phyloP scores from a whole-genome alignment of 2,113 vertebrate genomes.

The Marmota flaviventris region DNA sequence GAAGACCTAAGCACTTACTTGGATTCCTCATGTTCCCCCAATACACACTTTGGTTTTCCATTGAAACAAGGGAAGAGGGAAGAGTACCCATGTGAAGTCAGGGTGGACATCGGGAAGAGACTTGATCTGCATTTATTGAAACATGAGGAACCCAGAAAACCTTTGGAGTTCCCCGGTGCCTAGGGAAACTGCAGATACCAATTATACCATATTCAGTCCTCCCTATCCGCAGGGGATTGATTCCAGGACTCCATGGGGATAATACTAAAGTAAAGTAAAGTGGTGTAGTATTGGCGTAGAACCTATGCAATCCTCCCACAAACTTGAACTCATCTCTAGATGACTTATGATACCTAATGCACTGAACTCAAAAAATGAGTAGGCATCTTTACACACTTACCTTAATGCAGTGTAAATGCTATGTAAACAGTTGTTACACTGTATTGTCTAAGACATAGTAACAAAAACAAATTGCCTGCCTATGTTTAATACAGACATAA shows the following conservation, averaged over 20 bases:
- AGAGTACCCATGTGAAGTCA: background rate
- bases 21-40: background rate
- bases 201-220: too few relatives aligned
- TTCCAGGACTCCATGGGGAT: background rate
- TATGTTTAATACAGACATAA: background rate
- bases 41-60: background rate
- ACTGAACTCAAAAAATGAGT: too few relatives aligned
- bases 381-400: too few relatives aligned
- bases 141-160: background rate
- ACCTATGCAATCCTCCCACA: background rate
- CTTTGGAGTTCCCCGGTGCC: background rate
- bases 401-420: background rate
- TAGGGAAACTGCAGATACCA: background rate
- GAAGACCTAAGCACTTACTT: background rate
- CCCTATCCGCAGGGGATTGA: background rate
- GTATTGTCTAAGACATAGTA: background rate
- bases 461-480: background rate
- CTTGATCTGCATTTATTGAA: accelerated
- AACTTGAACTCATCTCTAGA: background rate
- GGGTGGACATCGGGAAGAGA: background rate
- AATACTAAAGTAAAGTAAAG: background rate
- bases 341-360: background rate
- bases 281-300: background rate
- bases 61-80: background rate
- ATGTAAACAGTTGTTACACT: background rate